Evolutionary conservation across 2,797 vertebrate genomes (phyloP).

Genomic region (Cercopithecus hamlyni): DNA sequence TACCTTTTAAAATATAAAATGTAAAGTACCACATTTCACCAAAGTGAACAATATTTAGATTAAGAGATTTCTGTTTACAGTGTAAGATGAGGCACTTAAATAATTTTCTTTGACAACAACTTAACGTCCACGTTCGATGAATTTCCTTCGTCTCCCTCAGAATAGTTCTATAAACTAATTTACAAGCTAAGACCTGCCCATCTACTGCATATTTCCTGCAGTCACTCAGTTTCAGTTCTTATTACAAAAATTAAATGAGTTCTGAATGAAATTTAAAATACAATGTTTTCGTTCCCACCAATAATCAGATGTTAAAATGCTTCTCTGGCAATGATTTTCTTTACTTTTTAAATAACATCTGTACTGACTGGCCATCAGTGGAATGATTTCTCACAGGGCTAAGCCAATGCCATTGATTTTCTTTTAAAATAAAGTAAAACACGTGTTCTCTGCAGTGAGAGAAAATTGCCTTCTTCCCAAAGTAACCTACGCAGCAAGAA

Average conservation of each 20-base stretch:
- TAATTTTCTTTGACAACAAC: neutral
- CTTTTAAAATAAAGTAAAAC: slow-evolving; percentile 59
- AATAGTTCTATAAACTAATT: slow-evolving; percentile 2
- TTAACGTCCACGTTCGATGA: neutral
- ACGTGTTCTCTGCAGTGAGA: slow-evolving; percentile 4
- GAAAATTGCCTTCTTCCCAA: slow-evolving; percentile 3
- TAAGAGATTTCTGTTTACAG: neutral
- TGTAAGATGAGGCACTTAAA: slow-evolving; percentile 15
- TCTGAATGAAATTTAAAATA: slow-evolving; percentile 33
- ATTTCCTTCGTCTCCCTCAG: neutral
- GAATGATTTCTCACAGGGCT: slow-evolving; percentile 34
- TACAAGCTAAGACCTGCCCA: neutral
- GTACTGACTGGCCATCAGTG: slow-evolving; percentile 4
- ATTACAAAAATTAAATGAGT: slow-evolving; percentile 38
- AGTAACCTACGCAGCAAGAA: neutral
- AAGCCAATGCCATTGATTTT: slow-evolving; percentile 39
- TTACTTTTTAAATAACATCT: slow-evolving; percentile 55
- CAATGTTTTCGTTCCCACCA: neutral
- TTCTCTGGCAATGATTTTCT: slow-evolving; percentile 28
- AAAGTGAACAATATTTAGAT: neutral
- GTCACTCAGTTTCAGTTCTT: neutral
- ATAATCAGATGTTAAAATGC: slow-evolving; percentile 27
- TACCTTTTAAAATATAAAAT: slow-evolving; percentile 9
- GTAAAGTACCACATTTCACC: neutral
- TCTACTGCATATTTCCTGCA: neutral